Evolutionary conservation across 2,888 invertebrate species (phyloP).

Genomic region (Drosophila peninsularis): DNA sequence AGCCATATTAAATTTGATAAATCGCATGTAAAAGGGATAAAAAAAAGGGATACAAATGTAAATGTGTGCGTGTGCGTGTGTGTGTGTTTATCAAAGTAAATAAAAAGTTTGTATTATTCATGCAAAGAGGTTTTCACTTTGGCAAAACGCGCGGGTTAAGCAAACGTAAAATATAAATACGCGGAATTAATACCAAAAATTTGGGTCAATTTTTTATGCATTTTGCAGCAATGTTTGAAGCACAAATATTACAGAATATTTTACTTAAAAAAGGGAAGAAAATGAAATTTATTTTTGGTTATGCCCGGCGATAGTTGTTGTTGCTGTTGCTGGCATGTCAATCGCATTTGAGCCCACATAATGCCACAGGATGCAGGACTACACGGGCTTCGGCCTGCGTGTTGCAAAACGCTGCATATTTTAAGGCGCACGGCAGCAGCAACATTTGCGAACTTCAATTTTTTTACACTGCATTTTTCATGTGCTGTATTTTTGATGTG

Average conservation of each 20-base stretch:
- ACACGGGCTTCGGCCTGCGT: constrained; percentile 27
- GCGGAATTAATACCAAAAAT: constrained; percentile 66
- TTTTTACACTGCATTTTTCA: constrained; percentile 58
- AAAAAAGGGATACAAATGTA: constrained; percentile 4
- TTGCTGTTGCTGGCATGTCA: constrained; percentile 58
- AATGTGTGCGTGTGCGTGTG: neutral
- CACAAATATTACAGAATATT: neutral
- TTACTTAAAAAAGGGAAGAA: too few relatives aligned
- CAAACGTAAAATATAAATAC: constrained; percentile 65
- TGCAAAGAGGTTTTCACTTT: constrained; percentile 60
- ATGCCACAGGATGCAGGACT: constrained; percentile 53
- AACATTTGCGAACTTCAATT: constrained; percentile 10
- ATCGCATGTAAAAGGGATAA: constrained; percentile 57
- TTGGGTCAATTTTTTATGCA: constrained; percentile 73
- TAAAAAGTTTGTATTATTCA: constrained; percentile 54
- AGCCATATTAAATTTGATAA: constrained; percentile 63
- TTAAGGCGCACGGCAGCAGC: constrained; percentile 41
- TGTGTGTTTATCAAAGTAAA: constrained; percentile 11
- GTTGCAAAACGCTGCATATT: constrained; percentile 71
- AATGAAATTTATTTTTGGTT: constrained; percentile 8
- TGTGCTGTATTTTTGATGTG: constrained; percentile 7
- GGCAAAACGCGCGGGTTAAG: constrained; percentile 43
- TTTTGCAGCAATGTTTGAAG: constrained; percentile 31
- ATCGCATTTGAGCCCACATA: constrained; percentile 69
- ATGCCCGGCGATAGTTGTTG: constrained; percentile 11